Evolutionary conservation across 2,797 vertebrate species (phyloP).

Genomic region (Aselliscus stoliczkanus): DNA sequence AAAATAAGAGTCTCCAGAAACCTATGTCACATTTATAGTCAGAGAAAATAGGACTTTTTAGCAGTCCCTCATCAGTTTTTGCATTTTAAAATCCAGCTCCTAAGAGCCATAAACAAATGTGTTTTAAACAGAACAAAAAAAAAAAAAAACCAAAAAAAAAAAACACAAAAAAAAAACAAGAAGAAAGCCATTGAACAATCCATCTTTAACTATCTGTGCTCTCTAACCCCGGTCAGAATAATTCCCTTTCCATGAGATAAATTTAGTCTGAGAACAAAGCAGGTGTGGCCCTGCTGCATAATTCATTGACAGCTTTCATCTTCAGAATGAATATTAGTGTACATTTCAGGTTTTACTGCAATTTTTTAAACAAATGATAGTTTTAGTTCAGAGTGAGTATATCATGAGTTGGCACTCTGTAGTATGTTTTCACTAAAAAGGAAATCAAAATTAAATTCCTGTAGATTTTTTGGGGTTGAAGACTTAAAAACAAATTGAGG

Average conservation of each 20-base stretch:
- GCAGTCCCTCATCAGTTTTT: not conserved
- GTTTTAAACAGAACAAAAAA: not conserved
- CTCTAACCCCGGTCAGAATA: constrained; percentile 60
- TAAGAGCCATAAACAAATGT: constrained; percentile 12
- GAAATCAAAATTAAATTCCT: constrained; percentile 66
- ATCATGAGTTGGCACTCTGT: constrained; percentile 59
- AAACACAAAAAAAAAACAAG: not conserved
- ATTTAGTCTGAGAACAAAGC: constrained; percentile 69
- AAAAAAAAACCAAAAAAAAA: not conserved
- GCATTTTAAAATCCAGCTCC: constrained; percentile 39
- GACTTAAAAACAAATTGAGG: not conserved
- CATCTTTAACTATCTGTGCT: constrained; percentile 62
- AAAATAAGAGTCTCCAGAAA: not conserved
- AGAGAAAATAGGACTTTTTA: constrained; percentile 21
- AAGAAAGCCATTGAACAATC: constrained; percentile 18
- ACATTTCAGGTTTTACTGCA: constrained; percentile 51
- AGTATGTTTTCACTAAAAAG: constrained; percentile 41
- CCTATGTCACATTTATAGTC: constrained; percentile 2
- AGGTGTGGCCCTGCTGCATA: constrained; percentile 60
- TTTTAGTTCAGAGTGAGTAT: constrained; percentile 65
- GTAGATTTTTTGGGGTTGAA: not conserved
- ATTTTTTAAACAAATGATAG: constrained; percentile 69
- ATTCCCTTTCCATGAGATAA: constrained; percentile 62
- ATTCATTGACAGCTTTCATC: constrained; percentile 74
- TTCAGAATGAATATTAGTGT: constrained; percentile 61